Conservation (phyloP, 1,140 invertebrate species). For the Coboldia fuscipes region DNA sequence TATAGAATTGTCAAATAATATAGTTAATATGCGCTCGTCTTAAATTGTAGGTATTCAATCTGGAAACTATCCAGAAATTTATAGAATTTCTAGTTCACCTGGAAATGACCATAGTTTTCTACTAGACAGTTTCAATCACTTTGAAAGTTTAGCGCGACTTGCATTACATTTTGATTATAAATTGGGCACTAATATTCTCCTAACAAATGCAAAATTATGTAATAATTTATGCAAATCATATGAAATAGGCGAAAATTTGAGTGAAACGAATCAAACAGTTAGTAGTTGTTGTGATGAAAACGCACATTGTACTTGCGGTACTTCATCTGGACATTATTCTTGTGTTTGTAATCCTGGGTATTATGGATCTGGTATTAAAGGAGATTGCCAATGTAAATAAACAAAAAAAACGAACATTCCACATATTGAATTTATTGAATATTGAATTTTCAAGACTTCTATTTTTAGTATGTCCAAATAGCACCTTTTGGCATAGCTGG, state of each 20-base stretch:
- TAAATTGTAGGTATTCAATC: conserved; percentile 31
- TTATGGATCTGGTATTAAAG: conserved; percentile 37
- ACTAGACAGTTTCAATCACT: conserved; percentile 46
- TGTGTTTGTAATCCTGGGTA: conserved; percentile 41
- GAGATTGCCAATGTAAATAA: conserved; percentile 33
- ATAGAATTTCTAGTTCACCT: conserved; percentile 40
- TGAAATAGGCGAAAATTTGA: conserved; percentile 9
- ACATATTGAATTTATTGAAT: neutral
- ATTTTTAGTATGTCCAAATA: conserved; percentile 23
- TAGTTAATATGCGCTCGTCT: neutral
- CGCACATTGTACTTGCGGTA: conserved; percentile 41
- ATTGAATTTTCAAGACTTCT: conserved; percentile 4
- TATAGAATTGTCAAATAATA: neutral
- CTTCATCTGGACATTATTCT: conserved; percentile 40
- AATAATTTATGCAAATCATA: conserved; percentile 25
- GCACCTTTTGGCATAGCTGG: conserved; percentile 27
- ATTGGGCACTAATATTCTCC: conserved; percentile 30
- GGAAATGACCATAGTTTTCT: conserved; percentile 42
- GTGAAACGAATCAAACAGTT: too few relatives aligned
- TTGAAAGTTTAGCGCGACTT: conserved; percentile 38
- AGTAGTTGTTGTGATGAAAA: conserved; percentile 33
- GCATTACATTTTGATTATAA: conserved; percentile 30
- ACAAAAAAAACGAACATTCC: conserved; percentile 5
- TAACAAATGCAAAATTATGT: conserved; percentile 26
- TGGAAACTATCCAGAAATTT: conserved; percentile 40